Evolutionary conservation across 1,140 invertebrate genomes (phyloP).

Genomic region (Papilio dardanus): DNA sequence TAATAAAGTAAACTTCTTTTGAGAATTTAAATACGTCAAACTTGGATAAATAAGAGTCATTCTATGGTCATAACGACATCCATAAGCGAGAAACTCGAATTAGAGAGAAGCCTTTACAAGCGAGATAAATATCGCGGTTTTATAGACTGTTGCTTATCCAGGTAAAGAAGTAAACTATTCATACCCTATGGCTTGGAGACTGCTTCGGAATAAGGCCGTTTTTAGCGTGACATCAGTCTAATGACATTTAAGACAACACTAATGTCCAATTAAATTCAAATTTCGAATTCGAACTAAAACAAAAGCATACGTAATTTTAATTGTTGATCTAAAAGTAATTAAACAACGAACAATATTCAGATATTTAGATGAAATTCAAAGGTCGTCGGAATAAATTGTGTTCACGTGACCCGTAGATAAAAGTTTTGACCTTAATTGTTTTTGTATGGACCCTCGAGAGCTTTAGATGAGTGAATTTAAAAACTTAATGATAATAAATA

Average conservation of each 20-base stretch:
- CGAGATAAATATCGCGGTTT: too few relatives aligned
- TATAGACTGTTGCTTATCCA: too few relatives aligned
- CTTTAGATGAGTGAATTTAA: conserved; percentile 6
- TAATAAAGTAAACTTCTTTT: not conserved
- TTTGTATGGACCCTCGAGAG: conserved; percentile 13
- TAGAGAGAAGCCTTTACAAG: too few relatives aligned
- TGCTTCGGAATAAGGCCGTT: too few relatives aligned
- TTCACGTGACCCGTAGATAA: conserved; percentile 10
- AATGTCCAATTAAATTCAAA: not conserved
- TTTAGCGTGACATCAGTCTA: too few relatives aligned
- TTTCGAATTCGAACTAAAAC: not conserved
- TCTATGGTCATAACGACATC: too few relatives aligned
- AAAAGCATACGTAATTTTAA: not conserved
- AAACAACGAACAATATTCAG: conserved; percentile 1
- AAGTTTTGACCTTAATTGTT: conserved; percentile 20
- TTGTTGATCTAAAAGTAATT: conserved; percentile 1
- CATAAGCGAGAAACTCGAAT: too few relatives aligned
- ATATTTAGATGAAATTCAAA: conserved; percentile 13
- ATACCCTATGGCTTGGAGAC: too few relatives aligned
- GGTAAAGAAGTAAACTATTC: too few relatives aligned
- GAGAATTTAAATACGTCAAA: not conserved
- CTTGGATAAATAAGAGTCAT: too few relatives aligned
- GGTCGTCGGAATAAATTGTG: conserved; percentile 18
- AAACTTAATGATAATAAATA: conserved; percentile 8
- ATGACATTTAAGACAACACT: too few relatives aligned